Evolutionary conservation across 1,140 invertebrate genomes (phyloP), one percentile per base, ranked within the genome.

Genomic region (Holotrichia oblita): DNA sequence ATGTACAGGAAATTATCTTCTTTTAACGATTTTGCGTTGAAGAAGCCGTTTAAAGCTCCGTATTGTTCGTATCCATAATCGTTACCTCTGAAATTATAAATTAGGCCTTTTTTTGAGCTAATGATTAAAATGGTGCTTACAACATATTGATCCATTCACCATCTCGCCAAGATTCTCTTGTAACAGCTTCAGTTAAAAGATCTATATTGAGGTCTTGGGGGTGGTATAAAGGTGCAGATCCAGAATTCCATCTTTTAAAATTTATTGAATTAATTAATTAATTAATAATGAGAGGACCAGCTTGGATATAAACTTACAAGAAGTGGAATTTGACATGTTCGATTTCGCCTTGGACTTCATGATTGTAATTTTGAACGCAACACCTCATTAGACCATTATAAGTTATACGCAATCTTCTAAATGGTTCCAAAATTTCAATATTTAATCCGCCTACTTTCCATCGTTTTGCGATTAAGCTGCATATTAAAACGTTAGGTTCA

Each of bases 321-420:
- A 86, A 84, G 78, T 80, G 83, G 69, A 86, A 85, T 55, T 82
- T 80, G 14, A 85, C 80, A 73, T 85, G 81, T 78, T 85, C 82
- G 14, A 84, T 69, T 78, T 78, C 12, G 77, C 80, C 40, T 61
- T 73, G 8, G 12, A 61, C 12, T 6, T 55, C 48, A 2, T 55
- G 14, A 14, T 69, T 69, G 61, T 22, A 8, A 17, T 79, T 80
- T 42, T 59, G 40, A 27, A 76, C 17, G 78, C 74, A 6, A 81
- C 78, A 72, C 83, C 77, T 80, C 14, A 86, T 61, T 9, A 85
- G 78, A 17, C 84, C 84, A 78, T 85, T 85, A 73, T 83, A 86
- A 6, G 77, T 80, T 9, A 85, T 80, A 61, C 84, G 75, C 10
- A 83, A 61, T 64, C 81, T 81, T 42, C 48, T 59, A n/a, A 83